Conservation (phyloP, 2,113 vertebrate species). For the Centropristis striata region DNA sequence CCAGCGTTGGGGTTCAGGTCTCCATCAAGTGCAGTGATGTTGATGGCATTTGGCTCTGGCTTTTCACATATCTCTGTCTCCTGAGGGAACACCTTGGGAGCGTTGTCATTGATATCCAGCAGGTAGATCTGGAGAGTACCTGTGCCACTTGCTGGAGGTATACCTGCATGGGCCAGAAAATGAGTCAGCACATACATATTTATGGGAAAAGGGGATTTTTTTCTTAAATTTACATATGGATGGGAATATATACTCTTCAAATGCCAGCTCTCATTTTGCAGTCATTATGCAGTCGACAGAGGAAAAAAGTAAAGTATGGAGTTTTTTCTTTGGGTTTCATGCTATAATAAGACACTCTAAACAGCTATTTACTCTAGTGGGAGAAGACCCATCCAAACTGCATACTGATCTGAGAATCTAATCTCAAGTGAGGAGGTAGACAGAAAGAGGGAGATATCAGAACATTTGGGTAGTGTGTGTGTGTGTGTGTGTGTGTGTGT, state of each 20-base stretch:
- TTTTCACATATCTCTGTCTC: conserved; percentile 95
- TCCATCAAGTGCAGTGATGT: conserved; percentile 95
- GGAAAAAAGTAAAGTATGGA: conserved; percentile 38
- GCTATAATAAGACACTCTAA: conserved; percentile 54
- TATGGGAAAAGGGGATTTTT: conserved; percentile 10
- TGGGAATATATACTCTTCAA: conserved; percentile 25
- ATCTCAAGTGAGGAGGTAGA: conserved; percentile 62
- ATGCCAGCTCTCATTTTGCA: conserved; percentile 34
- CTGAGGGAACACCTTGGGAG: conserved; percentile 93
- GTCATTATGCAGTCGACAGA: conserved; percentile 32
- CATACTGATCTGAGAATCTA: conserved; percentile 75
- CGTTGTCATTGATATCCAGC: conserved; percentile 97
- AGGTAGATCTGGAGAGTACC: conserved; percentile 95
- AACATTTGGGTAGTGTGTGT: conserved; percentile 58
- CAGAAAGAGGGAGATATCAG: conserved; percentile 65
- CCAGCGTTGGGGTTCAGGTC: conserved; percentile 97
- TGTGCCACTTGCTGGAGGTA: conserved; percentile 93
- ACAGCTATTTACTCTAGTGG: conserved; percentile 60
- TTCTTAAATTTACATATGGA: conserved; percentile 29
- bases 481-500: conserved; percentile 37
- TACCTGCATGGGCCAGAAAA: conserved; percentile 82
- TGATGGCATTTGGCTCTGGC: conserved; percentile 94
- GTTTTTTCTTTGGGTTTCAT: conserved; percentile 37
- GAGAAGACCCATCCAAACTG: conserved; percentile 55
- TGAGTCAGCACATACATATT: conserved; percentile 45